Percentiles rank a stretch among this genome's conserved stretches.
These are phyloP conservation scores for Pheosia tremula DNA, from an alignment of 2,888 invertebrate genomes.

Conservation along the genomic window DNA sequence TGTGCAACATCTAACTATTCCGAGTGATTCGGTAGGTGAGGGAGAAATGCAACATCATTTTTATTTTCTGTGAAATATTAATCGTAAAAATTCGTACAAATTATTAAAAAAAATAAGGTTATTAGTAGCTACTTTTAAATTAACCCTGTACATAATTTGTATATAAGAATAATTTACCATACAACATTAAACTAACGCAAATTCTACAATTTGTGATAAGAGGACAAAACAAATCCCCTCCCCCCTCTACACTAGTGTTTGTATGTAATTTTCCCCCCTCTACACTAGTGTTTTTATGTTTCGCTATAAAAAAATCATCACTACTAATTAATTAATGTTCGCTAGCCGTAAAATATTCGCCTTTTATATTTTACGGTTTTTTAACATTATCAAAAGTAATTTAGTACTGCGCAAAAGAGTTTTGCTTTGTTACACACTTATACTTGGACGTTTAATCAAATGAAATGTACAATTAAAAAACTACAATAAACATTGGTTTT, in stretches of 20 bases:
- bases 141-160: too few relatives aligned
- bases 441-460: neutral
- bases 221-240: neutral
- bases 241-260: neutral
- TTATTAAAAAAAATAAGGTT: too few relatives aligned
- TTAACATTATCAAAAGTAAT: too few relatives aligned
- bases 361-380: too few relatives aligned
- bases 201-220: neutral
- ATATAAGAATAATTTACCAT: too few relatives aligned
- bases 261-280: neutral
- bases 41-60: constrained; percentile 9
- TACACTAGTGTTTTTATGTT: neutral
- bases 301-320: neutral
- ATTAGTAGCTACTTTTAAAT: too few relatives aligned
- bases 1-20: constrained; percentile 26
- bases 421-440: too few relatives aligned
- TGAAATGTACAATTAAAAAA: neutral
- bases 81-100: too few relatives aligned
- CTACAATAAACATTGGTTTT: too few relatives aligned
- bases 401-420: too few relatives aligned
- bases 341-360: neutral
- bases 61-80: neutral
- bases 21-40: constrained; percentile 19
- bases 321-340: neutral
- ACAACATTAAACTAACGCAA: too few relatives aligned